Evolutionary conservation across 2,888 invertebrate species (phyloP).

Genomic region (Aquatica leii): DNA sequence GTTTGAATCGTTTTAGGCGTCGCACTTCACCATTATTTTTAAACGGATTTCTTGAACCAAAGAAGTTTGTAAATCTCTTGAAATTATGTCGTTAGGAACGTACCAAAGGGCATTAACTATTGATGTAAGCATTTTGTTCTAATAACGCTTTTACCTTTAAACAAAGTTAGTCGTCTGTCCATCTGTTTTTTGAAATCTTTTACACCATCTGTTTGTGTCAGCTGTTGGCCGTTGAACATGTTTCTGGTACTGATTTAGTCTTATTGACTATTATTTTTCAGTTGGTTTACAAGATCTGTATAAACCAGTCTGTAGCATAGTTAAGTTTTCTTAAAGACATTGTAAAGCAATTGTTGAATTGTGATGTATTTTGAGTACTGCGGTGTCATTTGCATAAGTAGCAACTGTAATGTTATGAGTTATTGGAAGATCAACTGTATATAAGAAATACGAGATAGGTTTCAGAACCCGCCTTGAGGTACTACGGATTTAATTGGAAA

Average conservation of each 20-base stretch:
- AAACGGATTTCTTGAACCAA: too few species aligned
- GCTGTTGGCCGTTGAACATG: background rate
- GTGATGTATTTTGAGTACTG: background rate
- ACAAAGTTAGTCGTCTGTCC: too few species aligned
- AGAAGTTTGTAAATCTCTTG: too few species aligned
- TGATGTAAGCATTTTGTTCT: too few species aligned
- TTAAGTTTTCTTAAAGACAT: background rate
- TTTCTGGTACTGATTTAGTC: slow-evolving; percentile 3
- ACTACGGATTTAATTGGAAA: too few species aligned
- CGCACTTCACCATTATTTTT: too few species aligned
- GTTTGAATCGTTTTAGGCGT: too few species aligned
- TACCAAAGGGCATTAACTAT: too few species aligned
- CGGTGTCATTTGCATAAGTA: slow-evolving; percentile 6
- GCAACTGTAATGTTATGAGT: slow-evolving; percentile 5
- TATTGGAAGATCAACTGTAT: slow-evolving; percentile 5
- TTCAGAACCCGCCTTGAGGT: background rate
- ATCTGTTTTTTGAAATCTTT: too few species aligned
- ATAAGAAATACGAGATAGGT: background rate
- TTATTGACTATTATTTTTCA: slow-evolving; percentile 10
- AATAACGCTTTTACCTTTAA: too few species aligned
- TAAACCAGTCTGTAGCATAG: slow-evolving; percentile 6
- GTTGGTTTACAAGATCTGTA: slow-evolving; percentile 3
- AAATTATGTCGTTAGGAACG: too few species aligned
- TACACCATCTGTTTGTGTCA: too few species aligned
- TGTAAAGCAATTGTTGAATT: slow-evolving; percentile 3